These are phyloP conservation scores for Acanthurus lineatus DNA, from an alignment of 2,797 vertebrate species.

Conservation along the genomic window DNA sequence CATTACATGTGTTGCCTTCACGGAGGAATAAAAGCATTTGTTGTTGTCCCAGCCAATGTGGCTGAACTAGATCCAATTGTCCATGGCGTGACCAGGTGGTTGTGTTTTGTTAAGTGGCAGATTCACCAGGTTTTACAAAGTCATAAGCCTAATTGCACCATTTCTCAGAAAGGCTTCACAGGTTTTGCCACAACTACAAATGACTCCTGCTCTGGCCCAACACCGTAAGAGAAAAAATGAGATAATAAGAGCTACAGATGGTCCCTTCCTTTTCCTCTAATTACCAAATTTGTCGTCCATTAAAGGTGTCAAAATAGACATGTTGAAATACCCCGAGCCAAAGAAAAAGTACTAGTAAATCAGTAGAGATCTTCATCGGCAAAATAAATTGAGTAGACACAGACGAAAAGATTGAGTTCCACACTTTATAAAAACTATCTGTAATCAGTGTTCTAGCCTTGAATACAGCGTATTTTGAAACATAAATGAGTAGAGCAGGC, in stretches of 20 bases:
- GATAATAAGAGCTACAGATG: slow-evolving; percentile 70
- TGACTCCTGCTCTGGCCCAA: slow-evolving; percentile 50
- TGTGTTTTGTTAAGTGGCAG: slow-evolving; percentile 78
- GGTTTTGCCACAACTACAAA: slow-evolving; percentile 60
- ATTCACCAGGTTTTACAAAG: slow-evolving; percentile 78
- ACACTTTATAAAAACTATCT: neutral
- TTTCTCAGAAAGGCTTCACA: slow-evolving; percentile 76
- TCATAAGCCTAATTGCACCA: slow-evolving; percentile 79
- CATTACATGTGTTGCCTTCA: slow-evolving; percentile 46
- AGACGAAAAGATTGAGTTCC: neutral
- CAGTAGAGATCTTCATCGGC: neutral
- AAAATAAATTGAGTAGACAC: neutral
- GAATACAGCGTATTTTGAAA: neutral
- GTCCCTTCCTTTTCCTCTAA: slow-evolving; percentile 57
- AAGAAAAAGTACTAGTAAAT: neutral
- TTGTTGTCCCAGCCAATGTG: slow-evolving; percentile 62
- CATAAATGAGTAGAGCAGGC: neutral
- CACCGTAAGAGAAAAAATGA: slow-evolving; percentile 46
- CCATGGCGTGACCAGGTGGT: slow-evolving; percentile 81
- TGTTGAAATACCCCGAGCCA: slow-evolving; percentile 38
- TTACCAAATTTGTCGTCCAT: slow-evolving; percentile 65
- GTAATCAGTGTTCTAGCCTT: neutral
- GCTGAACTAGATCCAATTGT: slow-evolving; percentile 74
- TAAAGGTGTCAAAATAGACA: slow-evolving; percentile 54
- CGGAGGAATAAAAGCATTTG: slow-evolving; percentile 63